A percentile compares a stretch with the other conserved stretches of the same genome.
phyloP scores from a whole-genome alignment of 35 echinoderm and acorn worm species.

The Lytechinus pictus region DNA sequence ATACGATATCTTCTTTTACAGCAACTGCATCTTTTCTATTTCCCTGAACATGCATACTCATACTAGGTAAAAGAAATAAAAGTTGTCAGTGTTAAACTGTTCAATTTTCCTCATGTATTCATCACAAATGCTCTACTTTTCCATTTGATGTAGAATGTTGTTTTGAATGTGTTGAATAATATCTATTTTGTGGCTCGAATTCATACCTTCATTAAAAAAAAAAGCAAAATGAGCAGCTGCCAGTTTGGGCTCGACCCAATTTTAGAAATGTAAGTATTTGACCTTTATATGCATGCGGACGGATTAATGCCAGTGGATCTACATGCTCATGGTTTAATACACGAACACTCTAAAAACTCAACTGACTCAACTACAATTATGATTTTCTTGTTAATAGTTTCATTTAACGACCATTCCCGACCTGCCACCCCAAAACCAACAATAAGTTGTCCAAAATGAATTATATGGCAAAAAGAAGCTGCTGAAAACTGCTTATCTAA shows the following conservation, averaged over 20 bases:
- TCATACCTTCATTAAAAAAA: not conserved
- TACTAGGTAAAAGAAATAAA: no score
- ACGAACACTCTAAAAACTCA: not conserved
- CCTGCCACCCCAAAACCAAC: no score
- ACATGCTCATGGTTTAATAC: conserved; percentile 32
- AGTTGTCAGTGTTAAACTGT: no score
- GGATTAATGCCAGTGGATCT: conserved; percentile 24
- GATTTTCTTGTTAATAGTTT: not conserved
- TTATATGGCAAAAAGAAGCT: no score
- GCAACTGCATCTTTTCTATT: no score
- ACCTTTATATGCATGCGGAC: conserved; percentile 25
- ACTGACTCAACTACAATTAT: not conserved
- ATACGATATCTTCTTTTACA: no score
- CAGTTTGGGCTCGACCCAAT: conserved; percentile 5
- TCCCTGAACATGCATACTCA: no score
- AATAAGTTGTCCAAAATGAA: no score
- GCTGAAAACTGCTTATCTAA: no score
- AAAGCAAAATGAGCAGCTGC: conserved; percentile 14
- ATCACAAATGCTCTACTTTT: no score
- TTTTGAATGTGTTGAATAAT: not conserved
- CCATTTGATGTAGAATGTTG: no score
- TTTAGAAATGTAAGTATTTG: conserved; percentile 40
- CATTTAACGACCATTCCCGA: not conserved
- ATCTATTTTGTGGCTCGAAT: not conserved
- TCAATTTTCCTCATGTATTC: no score